Percentiles rank a stretch among this genome's conserved stretches.
phyloP scores from a whole-genome alignment of 2,888 invertebrate species.

The Marasmarcha lunaedactyla region DNA sequence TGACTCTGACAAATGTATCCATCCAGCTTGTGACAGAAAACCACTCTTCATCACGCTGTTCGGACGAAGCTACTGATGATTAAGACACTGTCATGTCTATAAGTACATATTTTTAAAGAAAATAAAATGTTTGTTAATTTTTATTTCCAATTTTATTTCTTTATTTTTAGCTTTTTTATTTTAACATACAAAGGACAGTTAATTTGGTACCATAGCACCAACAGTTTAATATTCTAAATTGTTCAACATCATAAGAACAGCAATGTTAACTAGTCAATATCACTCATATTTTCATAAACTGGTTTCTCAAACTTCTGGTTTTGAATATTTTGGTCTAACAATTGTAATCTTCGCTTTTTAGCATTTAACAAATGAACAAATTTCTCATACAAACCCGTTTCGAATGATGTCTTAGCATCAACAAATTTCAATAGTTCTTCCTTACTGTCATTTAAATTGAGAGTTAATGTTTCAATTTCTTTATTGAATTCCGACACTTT shows the following conservation, averaged over 20 bases:
- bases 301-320: too few relatives aligned
- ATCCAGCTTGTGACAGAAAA: conserved; percentile 83
- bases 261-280: too few relatives aligned
- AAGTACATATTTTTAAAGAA: conserved; percentile 10
- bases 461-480: conserved; percentile 19
- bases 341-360: conserved; percentile 18
- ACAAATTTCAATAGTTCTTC: conserved; percentile 33
- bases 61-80: conserved; percentile 88
- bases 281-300: too few relatives aligned
- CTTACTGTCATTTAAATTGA: conserved; percentile 29
- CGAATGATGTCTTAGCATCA: conserved; percentile 30
- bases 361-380: conserved; percentile 45
- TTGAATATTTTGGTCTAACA: conserved; percentile 33
- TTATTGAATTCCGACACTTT: conserved; percentile 16
- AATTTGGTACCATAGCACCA: too few relatives aligned
- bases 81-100: conserved; percentile 14
- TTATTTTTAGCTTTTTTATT: not conserved
- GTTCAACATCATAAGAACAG: too few relatives aligned
- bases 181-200: too few relatives aligned
- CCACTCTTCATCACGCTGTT: conserved; percentile 92
- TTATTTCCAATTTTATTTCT: conserved; percentile 1
- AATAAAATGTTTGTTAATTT: conserved; percentile 19
- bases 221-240: too few relatives aligned
- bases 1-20: conserved; percentile 81
- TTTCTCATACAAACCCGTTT: conserved; percentile 39